phyloP scores from a whole-genome alignment of 2,888 invertebrate genomes.

The Yponomeuta malinellus region DNA sequence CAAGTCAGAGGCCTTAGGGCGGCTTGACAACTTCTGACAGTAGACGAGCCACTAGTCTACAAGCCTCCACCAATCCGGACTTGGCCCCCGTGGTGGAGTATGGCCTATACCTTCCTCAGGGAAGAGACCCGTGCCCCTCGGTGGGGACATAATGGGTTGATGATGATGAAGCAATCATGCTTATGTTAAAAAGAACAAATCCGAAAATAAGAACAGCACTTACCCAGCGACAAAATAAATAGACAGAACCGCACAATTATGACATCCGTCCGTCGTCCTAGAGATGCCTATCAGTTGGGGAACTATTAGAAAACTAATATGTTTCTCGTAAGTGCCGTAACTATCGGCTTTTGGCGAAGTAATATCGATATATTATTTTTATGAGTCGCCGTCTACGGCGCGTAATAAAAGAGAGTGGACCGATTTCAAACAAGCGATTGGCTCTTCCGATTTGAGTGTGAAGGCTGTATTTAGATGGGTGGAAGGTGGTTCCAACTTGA shows the following conservation, averaged over 20 bases:
- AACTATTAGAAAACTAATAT: constrained; percentile 30
- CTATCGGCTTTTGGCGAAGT: constrained; percentile 28
- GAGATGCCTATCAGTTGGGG: constrained; percentile 1
- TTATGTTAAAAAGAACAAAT: no score
- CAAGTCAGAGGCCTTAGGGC: no score
- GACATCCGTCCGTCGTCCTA: not conserved
- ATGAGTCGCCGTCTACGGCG: constrained; percentile 26
- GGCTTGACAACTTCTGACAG: no score
- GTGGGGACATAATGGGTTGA: no score
- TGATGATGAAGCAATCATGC: no score
- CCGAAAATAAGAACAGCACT: not conserved
- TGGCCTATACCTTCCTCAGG: no score
- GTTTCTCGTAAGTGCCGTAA: constrained; percentile 21
- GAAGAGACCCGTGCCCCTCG: no score
- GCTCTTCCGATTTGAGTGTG: constrained; percentile 8
- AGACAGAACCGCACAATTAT: not conserved
- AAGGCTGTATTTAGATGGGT: constrained; percentile 7
- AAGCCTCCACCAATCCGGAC: no score
- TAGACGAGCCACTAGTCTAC: no score
- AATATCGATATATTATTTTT: constrained; percentile 50
- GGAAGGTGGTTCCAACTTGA: not conserved
- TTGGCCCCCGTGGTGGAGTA: no score
- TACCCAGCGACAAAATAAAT: not conserved
- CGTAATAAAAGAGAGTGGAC: constrained; percentile 14
- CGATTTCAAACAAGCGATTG: not conserved